These are phyloP conservation scores for Redunca redunca DNA, from an alignment of 2,113 vertebrate genomes.

Conservation along the genomic window DNA sequence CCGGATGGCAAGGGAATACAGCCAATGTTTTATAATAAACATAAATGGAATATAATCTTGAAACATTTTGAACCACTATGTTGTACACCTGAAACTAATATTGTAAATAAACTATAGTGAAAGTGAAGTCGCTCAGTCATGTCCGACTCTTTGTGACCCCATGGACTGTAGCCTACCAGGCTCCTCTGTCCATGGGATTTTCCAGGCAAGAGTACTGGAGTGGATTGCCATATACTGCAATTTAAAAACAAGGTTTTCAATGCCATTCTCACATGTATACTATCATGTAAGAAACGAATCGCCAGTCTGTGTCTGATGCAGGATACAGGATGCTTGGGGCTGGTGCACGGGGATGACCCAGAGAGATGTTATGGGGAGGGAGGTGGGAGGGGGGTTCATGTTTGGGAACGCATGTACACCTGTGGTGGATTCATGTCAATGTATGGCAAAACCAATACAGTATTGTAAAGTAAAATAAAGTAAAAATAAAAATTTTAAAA, in stretches of 20 bases:
- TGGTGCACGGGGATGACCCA: too few relatives aligned
- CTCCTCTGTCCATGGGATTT: background rate
- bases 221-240: background rate
- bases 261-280: too few relatives aligned
- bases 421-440: too few relatives aligned
- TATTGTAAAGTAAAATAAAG: too few relatives aligned
- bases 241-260: background rate
- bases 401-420: too few relatives aligned
- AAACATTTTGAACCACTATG: background rate
- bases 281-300: too few relatives aligned
- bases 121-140: background rate
- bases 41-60: background rate
- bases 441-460: too few relatives aligned
- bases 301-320: too few relatives aligned
- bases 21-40: background rate
- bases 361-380: too few relatives aligned
- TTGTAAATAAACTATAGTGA: background rate
- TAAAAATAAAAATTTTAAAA: too few relatives aligned
- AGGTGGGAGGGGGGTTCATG: too few relatives aligned
- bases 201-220: background rate
- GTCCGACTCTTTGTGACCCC: background rate
- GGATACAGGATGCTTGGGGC: too few relatives aligned
- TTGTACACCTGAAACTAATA: background rate
- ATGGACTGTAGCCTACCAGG: background rate
- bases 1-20: background rate